These are phyloP conservation scores for Setipinna tenuifilis DNA, from an alignment of 2,797 vertebrate genomes.

Conservation along the genomic window DNA sequence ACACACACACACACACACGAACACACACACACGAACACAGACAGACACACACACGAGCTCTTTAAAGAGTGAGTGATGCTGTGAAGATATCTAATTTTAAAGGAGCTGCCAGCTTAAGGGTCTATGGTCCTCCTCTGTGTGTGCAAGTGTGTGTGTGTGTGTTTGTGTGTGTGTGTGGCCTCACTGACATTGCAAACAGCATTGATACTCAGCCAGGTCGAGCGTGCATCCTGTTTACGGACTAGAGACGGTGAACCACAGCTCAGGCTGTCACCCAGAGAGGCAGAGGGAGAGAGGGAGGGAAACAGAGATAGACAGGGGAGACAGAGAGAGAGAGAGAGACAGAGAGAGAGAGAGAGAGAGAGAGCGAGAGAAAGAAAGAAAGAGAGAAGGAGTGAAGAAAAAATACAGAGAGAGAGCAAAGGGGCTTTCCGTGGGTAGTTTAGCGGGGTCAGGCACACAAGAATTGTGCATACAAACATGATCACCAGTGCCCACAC, in stretches of 20 bases:
- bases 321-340: neutral
- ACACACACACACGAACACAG: neutral
- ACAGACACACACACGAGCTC: neutral
- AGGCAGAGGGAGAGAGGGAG: conserved; percentile 24
- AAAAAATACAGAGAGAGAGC: conserved; percentile 22
- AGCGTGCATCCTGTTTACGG: conserved; percentile 60
- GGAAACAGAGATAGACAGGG: neutral
- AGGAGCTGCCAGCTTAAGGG: neutral
- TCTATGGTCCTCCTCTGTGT: neutral
- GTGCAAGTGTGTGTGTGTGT: neutral
- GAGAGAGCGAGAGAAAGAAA: conserved; percentile 22
- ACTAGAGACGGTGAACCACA: conserved; percentile 56
- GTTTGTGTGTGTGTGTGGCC: neutral
- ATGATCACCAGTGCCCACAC: conserved; percentile 40
- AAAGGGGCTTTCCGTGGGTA: conserved; percentile 76
- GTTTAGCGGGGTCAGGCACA: conserved; percentile 73
- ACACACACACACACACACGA: neutral
- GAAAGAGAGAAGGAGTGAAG: conserved; percentile 32
- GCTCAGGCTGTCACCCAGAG: conserved; percentile 41
- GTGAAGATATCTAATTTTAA: neutral
- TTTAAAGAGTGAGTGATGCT: neutral
- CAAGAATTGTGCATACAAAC: conserved; percentile 66
- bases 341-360: conserved; percentile 3
- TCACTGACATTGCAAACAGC: neutral
- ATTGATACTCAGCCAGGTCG: conserved; percentile 41